Evolutionary conservation across 2,888 invertebrate species (phyloP), one percentile per base, ranked within the genome.

Genomic region (Agonopterix arenella): DNA sequence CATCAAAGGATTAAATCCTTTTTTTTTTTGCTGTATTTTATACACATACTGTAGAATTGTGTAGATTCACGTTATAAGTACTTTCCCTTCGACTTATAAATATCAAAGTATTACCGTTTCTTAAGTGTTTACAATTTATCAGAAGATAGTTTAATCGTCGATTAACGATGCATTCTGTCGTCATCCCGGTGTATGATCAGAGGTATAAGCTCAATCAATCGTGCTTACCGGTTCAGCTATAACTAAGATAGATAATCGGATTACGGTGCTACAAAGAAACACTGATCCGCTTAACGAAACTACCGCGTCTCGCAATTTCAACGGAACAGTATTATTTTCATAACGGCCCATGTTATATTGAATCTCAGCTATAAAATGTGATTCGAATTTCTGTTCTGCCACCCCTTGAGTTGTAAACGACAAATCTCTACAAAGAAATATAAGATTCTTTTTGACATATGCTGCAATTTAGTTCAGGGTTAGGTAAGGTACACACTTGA

Each of bases 241-340:
- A 76, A 70, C 70, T 71, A 68, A 68, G 70, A 71, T 66, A 57
- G 68, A 65, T 76, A 77, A 81, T 75, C 77, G 68, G 73, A 75
- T 79, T 80, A 76, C 58, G 53, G 52, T 50, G 53, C 58, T 59
- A 68, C 68, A 76, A 75, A 70, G 70, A 76, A 70, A 66, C 64
- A 60, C 62, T 67, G 65, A 70, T 70, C 68, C 60, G 73, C 59
- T 75, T 74, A 62, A 65, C 54, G 58, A 60, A 73, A 73, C 69
- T 66, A 68, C 61, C 56, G 60, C 53, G 52, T 55, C 56, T 62
- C 52, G 52, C 56, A 58, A 37, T 38, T 44, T 44, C 11, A 44
- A 48, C 44, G 37, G 13, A 47, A 48, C 11, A 9, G 44, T 4
- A 3, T 44, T 44, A 28, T 41, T 47, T 55, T 45, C 43, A 51